These are phyloP conservation scores for Todiramphus saurophagus DNA, from an alignment of 2,113 vertebrate genomes.

Conservation along the genomic window DNA sequence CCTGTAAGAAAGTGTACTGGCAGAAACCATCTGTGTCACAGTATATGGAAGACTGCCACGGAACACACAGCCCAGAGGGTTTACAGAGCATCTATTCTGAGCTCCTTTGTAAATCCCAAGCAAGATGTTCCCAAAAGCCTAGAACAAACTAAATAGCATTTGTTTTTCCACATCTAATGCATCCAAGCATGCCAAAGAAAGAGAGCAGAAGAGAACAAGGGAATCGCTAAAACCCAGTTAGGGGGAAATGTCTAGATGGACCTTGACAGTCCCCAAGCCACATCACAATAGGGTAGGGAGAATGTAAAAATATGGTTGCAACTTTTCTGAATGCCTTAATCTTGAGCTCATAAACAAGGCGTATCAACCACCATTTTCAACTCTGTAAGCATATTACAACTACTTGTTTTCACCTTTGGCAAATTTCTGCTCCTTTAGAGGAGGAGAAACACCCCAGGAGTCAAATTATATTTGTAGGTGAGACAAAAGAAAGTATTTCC, in stretches of 20 bases:
- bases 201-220: not conserved
- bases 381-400: not conserved
- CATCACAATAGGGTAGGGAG: fast-evolving
- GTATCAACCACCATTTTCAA: not conserved
- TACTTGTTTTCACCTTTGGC: not conserved
- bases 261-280: not conserved
- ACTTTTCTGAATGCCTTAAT: not conserved
- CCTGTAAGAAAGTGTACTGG: not conserved
- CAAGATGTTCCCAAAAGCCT: not conserved
- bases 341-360: not conserved
- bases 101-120: not conserved
- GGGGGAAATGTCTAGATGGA: not conserved
- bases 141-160: not conserved
- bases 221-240: not conserved
- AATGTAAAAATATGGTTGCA: not conserved
- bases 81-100: constrained; percentile 28
- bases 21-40: not conserved
- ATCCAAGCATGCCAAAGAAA: not conserved
- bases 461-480: not conserved
- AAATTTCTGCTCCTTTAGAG: not conserved
- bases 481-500: not conserved
- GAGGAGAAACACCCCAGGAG: not conserved
- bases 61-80: not conserved
- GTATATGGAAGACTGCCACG: not conserved
- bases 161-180: not conserved